Base-by-base conservation (phyloP, 2,888 invertebrate genomes). In the Teleiodes luculella region DNA sequence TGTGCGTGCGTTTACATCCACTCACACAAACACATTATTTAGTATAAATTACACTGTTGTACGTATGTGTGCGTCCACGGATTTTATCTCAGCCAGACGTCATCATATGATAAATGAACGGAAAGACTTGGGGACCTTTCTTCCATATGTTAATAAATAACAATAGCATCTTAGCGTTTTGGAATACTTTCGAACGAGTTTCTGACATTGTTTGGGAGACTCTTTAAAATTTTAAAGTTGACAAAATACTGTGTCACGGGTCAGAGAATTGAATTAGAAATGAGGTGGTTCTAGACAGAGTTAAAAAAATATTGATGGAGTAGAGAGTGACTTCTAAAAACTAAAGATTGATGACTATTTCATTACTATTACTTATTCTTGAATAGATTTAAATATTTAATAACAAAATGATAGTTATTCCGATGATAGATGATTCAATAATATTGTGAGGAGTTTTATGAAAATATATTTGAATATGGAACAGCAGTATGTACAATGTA, bases 61-160 rank as follows among this genome's bases (percentile, higher is more conserved):
- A 58, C 70, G 63, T 67, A 18, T 41, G 65, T 63, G 70, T 64
- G 68, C 65, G 61, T 62, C 70, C 67, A 68, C 68, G 72, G 76
- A 78, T 78, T 81, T 80, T 84, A 83, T 85, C 84, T 81, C 64
- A 65, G 61, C 65, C 63, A 65, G 37, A 70, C 78, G 68, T 74
- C 69, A 75, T 78, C 79, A 59, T 80, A 86, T 87, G 87, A 88
- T 86, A 83, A 86, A 89, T 89, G 81, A 70, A 79, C 78, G 68
- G 70, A 77, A 66, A 79, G 77, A 68, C 66, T 73, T 73, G 74
- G 74, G 80, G 79, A 75, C 76, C 80, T 79, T 79, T 81, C 77
- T 78, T 72, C 73, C 67, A 68, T 68, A 61, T 68, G 65, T 76
- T 72, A 70, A 70, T 70, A 74, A 77, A 72, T 74, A 77, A 86